These are phyloP conservation scores for Prorops nasuta DNA, from an alignment of 1,140 invertebrate genomes.

Conservation along the genomic window DNA sequence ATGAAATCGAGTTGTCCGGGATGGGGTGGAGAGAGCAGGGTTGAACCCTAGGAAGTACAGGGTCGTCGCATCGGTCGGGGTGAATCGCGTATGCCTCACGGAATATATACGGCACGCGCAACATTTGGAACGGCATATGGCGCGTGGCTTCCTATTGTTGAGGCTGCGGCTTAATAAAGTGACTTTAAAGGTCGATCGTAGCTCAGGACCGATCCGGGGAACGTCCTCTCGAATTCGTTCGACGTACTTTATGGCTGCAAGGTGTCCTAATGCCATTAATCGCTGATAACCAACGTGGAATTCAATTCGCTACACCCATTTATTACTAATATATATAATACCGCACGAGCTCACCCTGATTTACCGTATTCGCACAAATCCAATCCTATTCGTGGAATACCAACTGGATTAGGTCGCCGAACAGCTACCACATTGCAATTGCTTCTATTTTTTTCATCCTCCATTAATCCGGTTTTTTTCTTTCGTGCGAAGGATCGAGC, in stretches of 20 bases:
- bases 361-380: no score
- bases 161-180: slow-evolving; percentile 41
- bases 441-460: no score
- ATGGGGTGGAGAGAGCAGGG: no score
- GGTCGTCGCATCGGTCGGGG: not conserved
- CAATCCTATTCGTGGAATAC: no score
- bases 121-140: slow-evolving; percentile 46
- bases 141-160: slow-evolving; percentile 47
- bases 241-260: slow-evolving; percentile 5
- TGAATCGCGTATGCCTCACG: not conserved
- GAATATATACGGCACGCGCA: slow-evolving; percentile 22
- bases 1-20: not conserved
- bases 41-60: not conserved
- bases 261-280: not conserved
- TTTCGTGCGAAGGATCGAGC: no score
- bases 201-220: slow-evolving; percentile 20
- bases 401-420: no score
- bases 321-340: slow-evolving; percentile 9
- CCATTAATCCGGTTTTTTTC: no score
- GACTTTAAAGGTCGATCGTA: slow-evolving; percentile 40
- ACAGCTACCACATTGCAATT: no score
- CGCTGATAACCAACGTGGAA: slow-evolving; percentile 15
- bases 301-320: slow-evolving; percentile 2
- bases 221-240: slow-evolving; percentile 8
- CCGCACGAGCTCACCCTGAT: not conserved